Evolutionary conservation across 2,113 vertebrate species (phyloP).

Genomic region (Cavia porcellus): DNA sequence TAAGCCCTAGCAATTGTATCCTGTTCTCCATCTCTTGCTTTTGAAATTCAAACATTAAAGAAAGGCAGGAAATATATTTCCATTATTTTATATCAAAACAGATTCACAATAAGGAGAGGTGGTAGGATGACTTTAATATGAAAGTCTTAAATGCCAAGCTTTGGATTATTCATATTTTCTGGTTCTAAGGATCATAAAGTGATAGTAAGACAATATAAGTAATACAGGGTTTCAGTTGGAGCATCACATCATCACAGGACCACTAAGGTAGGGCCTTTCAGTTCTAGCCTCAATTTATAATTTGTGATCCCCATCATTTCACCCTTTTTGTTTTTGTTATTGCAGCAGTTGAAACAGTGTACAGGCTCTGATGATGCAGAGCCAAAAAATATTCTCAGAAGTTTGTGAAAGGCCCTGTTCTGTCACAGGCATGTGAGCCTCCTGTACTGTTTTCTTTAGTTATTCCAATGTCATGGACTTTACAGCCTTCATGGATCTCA

Average conservation of each 20-base stretch:
- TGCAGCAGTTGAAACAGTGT: too few species aligned
- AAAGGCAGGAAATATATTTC: constrained; percentile 59
- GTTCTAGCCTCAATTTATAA: background rate
- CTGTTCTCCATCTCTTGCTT: background rate
- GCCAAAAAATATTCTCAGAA: background rate
- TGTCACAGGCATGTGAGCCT: background rate
- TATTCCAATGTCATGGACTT: background rate
- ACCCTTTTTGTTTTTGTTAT: too few species aligned
- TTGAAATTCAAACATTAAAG: constrained; percentile 37
- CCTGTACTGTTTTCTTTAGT: background rate
- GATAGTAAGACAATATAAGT: background rate
- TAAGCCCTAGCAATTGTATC: background rate
- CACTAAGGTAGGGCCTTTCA: background rate
- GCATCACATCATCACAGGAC: background rate
- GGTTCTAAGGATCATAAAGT: constrained; percentile 57
- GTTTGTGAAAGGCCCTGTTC: background rate
- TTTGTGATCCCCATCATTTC: background rate
- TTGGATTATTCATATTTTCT: constrained; percentile 65
- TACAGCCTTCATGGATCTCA: background rate
- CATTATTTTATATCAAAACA: constrained; percentile 60
- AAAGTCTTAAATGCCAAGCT: constrained; percentile 63
- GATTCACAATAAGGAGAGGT: constrained; percentile 2
- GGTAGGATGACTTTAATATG: constrained; percentile 63
- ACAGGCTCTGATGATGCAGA: background rate
- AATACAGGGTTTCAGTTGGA: too few species aligned